Evolutionary conservation across 2,797 vertebrate species (phyloP).

Genomic region (Pangasius sanitwongsei): DNA sequence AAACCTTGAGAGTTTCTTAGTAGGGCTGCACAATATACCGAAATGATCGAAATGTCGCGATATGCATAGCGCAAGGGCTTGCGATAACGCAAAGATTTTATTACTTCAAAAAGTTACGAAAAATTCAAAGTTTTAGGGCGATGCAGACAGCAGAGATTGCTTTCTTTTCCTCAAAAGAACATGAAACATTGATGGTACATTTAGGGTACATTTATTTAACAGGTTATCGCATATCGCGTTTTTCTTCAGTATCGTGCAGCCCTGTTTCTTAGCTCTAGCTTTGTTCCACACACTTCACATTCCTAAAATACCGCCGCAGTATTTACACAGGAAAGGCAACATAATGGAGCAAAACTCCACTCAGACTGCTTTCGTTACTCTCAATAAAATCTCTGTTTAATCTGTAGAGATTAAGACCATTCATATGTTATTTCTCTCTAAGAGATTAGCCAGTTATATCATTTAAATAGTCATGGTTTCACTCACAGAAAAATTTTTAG

Average conservation of each 20-base stretch:
- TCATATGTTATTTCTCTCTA: not conserved
- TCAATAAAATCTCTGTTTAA: constrained; percentile 37
- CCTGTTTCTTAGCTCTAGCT: not conserved
- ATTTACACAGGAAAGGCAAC: not conserved
- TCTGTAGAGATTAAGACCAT: not conserved
- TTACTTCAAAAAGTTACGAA: too few relatives aligned
- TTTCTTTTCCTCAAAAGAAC: too few relatives aligned
- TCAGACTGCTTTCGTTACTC: not conserved
- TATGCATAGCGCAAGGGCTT: too few relatives aligned
- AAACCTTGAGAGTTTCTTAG: not conserved
- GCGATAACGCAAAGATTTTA: too few relatives aligned
- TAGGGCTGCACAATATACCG: too few relatives aligned
- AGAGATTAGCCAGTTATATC: not conserved
- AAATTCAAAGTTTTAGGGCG: too few relatives aligned
- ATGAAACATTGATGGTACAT: too few relatives aligned
- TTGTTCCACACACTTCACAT: constrained; percentile 62
- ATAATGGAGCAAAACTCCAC: not conserved
- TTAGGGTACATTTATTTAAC: too few relatives aligned
- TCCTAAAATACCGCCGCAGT: constrained; percentile 64
- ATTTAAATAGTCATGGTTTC: not conserved
- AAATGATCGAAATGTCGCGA: too few relatives aligned
- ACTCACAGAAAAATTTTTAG: not conserved
- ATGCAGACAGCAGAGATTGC: too few relatives aligned
- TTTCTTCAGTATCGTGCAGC: too few relatives aligned
- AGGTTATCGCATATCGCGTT: too few relatives aligned